Evolutionary conservation across 1,140 invertebrate genomes (phyloP), one percentile per base, ranked within the genome.

Genomic region (Phthorimaea operculella): DNA sequence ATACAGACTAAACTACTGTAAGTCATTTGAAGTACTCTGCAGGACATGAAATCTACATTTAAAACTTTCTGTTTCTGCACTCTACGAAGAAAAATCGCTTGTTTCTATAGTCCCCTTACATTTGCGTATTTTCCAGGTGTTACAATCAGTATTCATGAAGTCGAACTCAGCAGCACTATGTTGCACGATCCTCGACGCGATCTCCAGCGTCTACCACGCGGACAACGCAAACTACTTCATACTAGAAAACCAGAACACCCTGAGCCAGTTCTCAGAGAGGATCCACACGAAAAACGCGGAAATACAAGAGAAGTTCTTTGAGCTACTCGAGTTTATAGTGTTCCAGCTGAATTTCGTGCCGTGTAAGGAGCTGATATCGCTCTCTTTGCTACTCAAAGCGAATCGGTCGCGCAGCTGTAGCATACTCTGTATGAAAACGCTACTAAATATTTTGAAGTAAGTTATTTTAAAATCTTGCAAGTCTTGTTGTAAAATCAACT

Each of bases 221-320:
- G 98, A 99, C 81, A 94, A 96, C 79, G 96, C 96, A 14, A 99
- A 99, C 86, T 99, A 99, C 85, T 99, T 99, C 78, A 98, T 99
- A 69, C 87, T 99, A 0, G 98, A 99, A 83, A 93, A 94, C 64
- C 95, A 98, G 81, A 95, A 97, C 75, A 98, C 97, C 4, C 86
- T 99, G 8, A 96, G 95, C 64, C 94, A 97, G 79, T 98, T 99
- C 85, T 95, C 96, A 1, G 98, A 99, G 75, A 95, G 94, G 74
- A 97, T 99, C 63, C 91, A 98, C 68, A 80, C 90, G 3, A 99
- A 99, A 85, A 92, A 93, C 57, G 85, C 89, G 0, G 93, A 97
- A 79, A 95, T 99, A 66, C 97, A 98, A 88, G 91, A 94, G 70
- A 99, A 99, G 80, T 96, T 98, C 75, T 98, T 98, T 85, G 94